phyloP scores from a whole-genome alignment of 2,113 vertebrate genomes.

The Phocoena phocoena region DNA sequence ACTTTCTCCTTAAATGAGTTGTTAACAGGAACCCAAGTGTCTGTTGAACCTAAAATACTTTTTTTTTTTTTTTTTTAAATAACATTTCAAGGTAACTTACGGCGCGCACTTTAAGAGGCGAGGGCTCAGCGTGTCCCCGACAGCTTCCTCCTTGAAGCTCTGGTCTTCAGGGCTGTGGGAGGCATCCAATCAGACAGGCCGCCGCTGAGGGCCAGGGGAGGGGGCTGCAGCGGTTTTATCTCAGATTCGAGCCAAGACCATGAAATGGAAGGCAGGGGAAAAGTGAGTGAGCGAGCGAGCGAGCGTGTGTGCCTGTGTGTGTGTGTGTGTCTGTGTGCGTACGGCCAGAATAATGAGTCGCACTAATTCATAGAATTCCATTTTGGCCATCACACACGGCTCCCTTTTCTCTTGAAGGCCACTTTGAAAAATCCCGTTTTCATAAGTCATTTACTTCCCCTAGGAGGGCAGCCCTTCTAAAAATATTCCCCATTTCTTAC shows the following conservation, averaged over 20 bases:
- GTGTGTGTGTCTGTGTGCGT: constrained; percentile 49
- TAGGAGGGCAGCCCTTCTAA: constrained; percentile 83
- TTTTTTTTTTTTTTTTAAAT: constrained; percentile 58
- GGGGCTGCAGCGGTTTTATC: constrained; percentile 77
- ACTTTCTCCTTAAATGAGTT: constrained; percentile 81
- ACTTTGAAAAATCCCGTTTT: constrained; percentile 86
- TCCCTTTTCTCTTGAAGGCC: constrained; percentile 85
- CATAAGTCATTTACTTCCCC: constrained; percentile 85
- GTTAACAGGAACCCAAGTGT: constrained; percentile 77
- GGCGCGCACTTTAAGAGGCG: constrained; percentile 80
- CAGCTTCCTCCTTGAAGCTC: constrained; percentile 84
- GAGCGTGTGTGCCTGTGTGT: neutral
- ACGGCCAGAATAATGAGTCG: constrained; percentile 82
- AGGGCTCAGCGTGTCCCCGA: constrained; percentile 83
- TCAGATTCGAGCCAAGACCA: constrained; percentile 79
- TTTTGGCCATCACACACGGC: constrained; percentile 78
- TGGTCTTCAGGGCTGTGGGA: constrained; percentile 82
- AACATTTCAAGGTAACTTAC: constrained; percentile 81
- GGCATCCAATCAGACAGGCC: constrained; percentile 85
- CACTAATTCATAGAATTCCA: constrained; percentile 84
- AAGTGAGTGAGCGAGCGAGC: neutral
- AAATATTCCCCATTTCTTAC: constrained; percentile 82
- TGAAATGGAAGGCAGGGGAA: constrained; percentile 78
- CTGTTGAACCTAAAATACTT: constrained; percentile 82
- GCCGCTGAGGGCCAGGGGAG: constrained; percentile 82